Evolutionary conservation across 1,140 invertebrate species (phyloP).

Genomic region (Trachymyrmex cornetzi): DNA sequence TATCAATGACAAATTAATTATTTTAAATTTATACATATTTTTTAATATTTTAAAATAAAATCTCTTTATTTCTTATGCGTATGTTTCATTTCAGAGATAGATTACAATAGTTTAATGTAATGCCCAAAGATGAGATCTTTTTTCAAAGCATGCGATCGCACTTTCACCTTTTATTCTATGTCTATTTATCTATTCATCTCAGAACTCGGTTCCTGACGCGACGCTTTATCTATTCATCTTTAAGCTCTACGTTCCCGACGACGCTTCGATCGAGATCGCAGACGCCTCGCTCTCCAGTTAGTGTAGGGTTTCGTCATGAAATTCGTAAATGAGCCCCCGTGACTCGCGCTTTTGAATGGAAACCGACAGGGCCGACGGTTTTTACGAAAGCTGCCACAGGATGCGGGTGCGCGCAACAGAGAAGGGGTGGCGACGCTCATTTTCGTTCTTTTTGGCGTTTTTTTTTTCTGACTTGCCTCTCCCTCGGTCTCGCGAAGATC

Average conservation of each 20-base stretch:
- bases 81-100: constrained; percentile 2
- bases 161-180: neutral
- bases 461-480: constrained; percentile 54
- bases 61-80: neutral
- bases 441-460: constrained; percentile 72
- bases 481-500: constrained; percentile 51
- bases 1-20: neutral
- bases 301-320: constrained; percentile 77
- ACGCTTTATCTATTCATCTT: too few species aligned
- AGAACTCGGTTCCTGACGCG: neutral
- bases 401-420: constrained; percentile 73
- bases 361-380: constrained; percentile 71
- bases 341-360: constrained; percentile 78
- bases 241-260: too few species aligned
- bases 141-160: constrained; percentile 12
- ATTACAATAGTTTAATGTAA: constrained; percentile 30
- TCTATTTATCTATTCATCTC: constrained; percentile 37
- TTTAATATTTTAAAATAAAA: neutral
- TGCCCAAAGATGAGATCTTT: constrained; percentile 13
- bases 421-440: constrained; percentile 65
- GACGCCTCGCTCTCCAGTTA: constrained; percentile 58
- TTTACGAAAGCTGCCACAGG: constrained; percentile 76
- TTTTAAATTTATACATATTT: neutral
- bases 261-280: constrained; percentile 71
- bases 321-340: constrained; percentile 78